Conservation (phyloP, 1,140 invertebrate genomes). For the Zaprionus ghesquierei region DNA sequence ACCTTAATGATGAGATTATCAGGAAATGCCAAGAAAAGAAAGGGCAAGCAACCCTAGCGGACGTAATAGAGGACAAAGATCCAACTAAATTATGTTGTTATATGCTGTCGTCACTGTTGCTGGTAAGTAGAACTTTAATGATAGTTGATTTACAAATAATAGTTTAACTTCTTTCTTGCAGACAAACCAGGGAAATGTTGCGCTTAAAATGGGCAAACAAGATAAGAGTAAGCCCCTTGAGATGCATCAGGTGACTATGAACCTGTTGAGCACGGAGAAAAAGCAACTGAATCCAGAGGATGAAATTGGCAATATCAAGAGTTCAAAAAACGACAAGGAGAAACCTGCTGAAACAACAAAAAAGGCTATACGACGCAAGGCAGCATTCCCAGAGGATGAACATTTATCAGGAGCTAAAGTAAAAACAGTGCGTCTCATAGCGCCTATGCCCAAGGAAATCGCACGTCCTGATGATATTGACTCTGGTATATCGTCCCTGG, state of each 20-base stretch:
- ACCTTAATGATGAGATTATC: slow-evolving; percentile 68
- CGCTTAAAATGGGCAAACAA: background rate
- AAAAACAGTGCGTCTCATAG: slow-evolving; percentile 59
- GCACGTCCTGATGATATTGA: slow-evolving; percentile 43
- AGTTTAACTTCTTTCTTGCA: background rate
- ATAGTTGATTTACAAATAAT: background rate
- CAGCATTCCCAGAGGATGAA: background rate
- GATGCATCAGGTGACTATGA: slow-evolving; percentile 44
- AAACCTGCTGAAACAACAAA: background rate
- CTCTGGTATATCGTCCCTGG: slow-evolving; percentile 65
- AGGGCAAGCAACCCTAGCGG: slow-evolving; percentile 42
- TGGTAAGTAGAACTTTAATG: slow-evolving; percentile 45
- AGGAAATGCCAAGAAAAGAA: slow-evolving; percentile 41
- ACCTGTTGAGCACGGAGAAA: slow-evolving; percentile 32
- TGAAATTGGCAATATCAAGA: slow-evolving; percentile 53
- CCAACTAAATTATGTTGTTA: slow-evolving; percentile 59
- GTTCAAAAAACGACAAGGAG: background rate
- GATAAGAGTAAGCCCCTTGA: slow-evolving; percentile 46
- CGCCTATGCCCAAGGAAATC: slow-evolving; percentile 50
- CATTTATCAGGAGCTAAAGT: slow-evolving; percentile 22
- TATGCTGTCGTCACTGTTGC: slow-evolving; percentile 63
- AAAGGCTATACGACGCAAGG: slow-evolving; percentile 3
- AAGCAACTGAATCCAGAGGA: slow-evolving; percentile 58
- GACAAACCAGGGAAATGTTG: slow-evolving; percentile 42
- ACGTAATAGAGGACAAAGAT: slow-evolving; percentile 64